A percentile compares a stretch with the other conserved stretches of the same genome.
These are phyloP conservation scores for Calameuta filiformis DNA, from an alignment of 2,888 invertebrate species.

Conservation along the genomic window DNA sequence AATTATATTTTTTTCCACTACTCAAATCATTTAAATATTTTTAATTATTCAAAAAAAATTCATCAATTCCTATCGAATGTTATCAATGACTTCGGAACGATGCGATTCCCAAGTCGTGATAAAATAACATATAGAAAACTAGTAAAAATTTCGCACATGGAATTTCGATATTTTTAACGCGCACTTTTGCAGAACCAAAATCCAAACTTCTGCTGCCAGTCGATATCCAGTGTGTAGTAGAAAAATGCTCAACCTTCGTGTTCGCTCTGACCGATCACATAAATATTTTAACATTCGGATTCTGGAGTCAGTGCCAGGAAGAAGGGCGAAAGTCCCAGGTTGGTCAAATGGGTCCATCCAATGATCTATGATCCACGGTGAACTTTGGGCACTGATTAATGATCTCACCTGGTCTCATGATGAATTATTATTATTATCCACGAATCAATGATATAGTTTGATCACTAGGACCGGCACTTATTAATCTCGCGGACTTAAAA, in stretches of 20 bases:
- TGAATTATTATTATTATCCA: not conserved
- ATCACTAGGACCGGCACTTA: not conserved
- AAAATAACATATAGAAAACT: not conserved
- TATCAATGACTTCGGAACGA: not conserved
- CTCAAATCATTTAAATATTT: not conserved
- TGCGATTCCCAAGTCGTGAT: not conserved
- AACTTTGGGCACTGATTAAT: not conserved
- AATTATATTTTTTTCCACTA: not conserved
- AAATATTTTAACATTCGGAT: not conserved
- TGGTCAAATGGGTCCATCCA: not conserved
- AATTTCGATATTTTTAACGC: slow-evolving; percentile 2
- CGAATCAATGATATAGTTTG: not conserved
- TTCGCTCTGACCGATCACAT: not conserved
- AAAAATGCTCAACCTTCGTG: not conserved
- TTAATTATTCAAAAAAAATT: not conserved
- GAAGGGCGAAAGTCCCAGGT: not conserved
- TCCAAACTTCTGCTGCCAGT: not conserved
- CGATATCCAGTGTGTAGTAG: not conserved
- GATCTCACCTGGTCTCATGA: not conserved
- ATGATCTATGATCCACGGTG: not conserved
- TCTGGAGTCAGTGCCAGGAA: not conserved
- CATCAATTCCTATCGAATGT: not conserved
- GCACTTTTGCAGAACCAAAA: slow-evolving; percentile 10
- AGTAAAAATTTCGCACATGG: not conserved
- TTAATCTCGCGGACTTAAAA: not conserved